A percentile compares a stretch with the other conserved stretches of the same genome.
Conservation (phyloP, 1,140 invertebrate species). For the Drosophila neocordata region DNA sequence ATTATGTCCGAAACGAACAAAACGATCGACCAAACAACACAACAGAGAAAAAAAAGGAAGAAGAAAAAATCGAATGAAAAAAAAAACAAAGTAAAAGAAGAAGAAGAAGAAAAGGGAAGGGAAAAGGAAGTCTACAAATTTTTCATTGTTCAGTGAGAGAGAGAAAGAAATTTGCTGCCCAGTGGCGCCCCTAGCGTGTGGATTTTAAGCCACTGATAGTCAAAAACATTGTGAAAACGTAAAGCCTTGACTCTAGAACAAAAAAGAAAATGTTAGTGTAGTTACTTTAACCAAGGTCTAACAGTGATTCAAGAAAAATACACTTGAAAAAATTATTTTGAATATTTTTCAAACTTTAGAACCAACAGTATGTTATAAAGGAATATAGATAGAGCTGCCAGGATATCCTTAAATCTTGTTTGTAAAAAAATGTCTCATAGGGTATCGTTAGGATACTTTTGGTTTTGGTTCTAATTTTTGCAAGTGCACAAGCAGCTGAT, state of each 20-base stretch:
- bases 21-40: conserved; percentile 50
- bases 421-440: no score
- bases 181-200: conserved; percentile 53
- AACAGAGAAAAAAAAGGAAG: conserved; percentile 8
- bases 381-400: no score
- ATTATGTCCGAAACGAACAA: conserved; percentile 82
- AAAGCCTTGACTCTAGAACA: background rate
- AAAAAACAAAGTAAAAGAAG: conserved; percentile 13
- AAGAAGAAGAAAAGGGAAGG: background rate
- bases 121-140: background rate
- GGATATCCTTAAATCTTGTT: no score
- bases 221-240: conserved; percentile 8
- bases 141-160: conserved; percentile 7
- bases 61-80: no score
- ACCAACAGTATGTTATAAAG: no score
- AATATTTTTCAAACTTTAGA: no score
- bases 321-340: background rate
- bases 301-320: background rate
- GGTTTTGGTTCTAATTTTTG: no score
- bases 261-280: background rate
- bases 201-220: conserved; percentile 29
- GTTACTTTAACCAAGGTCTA: background rate
- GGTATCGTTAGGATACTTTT: no score
- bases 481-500: background rate
- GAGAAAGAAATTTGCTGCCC: conserved; percentile 19